Percentiles rank a stretch among this genome's conserved stretches.
Conservation (phyloP, 2,888 invertebrate species). For the Epistrophe eligans region DNA sequence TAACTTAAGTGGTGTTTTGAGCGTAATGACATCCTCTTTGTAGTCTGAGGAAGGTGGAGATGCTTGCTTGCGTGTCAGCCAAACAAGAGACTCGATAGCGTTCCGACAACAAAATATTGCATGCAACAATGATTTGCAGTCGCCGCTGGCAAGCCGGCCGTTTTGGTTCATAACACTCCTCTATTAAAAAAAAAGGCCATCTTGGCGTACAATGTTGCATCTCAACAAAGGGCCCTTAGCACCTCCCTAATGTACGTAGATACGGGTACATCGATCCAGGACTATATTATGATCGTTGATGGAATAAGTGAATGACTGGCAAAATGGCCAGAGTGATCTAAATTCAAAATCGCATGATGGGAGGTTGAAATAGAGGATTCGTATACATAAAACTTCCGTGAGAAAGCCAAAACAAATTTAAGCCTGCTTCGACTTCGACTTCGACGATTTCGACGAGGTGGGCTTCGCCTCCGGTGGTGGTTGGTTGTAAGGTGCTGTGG, state of each 20-base stretch:
- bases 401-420: slow-evolving; percentile 44
- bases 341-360: slow-evolving; percentile 45
- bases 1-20: slow-evolving; percentile 52
- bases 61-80: slow-evolving; percentile 54
- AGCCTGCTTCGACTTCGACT: neutral
- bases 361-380: slow-evolving; percentile 30
- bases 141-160: slow-evolving; percentile 32
- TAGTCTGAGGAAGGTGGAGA: slow-evolving; percentile 27
- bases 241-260: neutral
- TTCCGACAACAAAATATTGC: slow-evolving; percentile 65
- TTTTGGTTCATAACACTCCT: slow-evolving; percentile 64
- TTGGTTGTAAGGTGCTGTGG: slow-evolving; percentile 56
- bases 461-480: slow-evolving; percentile 19
- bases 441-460: slow-evolving; percentile 8
- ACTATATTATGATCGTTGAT: slow-evolving; percentile 20
- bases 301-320: slow-evolving; percentile 24
- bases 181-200: neutral
- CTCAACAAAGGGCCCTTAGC: slow-evolving; percentile 8
- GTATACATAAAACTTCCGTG: slow-evolving; percentile 31
- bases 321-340: slow-evolving; percentile 42
- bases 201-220: slow-evolving; percentile 28
- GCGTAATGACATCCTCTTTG: slow-evolving; percentile 61
- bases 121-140: slow-evolving; percentile 70
- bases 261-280: neutral
- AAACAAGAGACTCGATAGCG: slow-evolving; percentile 5